phyloP scores from a whole-genome alignment of 1,140 invertebrate species.

The Uloborus diversus region DNA sequence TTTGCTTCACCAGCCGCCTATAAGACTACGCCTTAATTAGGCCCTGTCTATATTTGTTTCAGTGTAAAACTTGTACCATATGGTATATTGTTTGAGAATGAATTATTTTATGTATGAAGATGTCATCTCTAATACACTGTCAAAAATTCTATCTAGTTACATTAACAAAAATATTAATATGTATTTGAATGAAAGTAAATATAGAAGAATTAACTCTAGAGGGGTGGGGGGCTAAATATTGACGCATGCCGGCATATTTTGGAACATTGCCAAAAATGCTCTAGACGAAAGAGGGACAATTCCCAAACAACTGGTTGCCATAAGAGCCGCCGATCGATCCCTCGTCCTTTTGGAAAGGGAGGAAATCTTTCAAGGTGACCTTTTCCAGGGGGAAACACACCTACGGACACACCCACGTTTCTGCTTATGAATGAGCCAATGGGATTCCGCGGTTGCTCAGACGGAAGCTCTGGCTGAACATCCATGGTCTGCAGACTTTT shows the following conservation, averaged over 20 bases:
- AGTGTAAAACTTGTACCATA: too few species aligned
- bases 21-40: too few species aligned
- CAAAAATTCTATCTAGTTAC: too few species aligned
- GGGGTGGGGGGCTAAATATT: not conserved
- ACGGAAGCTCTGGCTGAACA: not conserved
- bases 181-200: too few species aligned
- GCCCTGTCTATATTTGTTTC: too few species aligned
- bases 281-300: not conserved
- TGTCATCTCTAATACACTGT: too few species aligned
- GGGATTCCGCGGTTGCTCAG: not conserved
- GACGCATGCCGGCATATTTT: not conserved
- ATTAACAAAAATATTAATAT: too few species aligned
- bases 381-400: constrained; percentile 3
- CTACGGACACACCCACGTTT: constrained; percentile 44
- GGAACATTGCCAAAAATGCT: not conserved
- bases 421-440: constrained; percentile 2
- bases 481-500: not conserved
- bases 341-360: constrained; percentile 7
- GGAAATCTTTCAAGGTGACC: constrained; percentile 36
- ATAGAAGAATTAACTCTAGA: not conserved
- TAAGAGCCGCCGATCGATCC: constrained; percentile 42
- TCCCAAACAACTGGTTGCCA: not conserved
- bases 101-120: too few species aligned
- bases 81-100: too few species aligned
- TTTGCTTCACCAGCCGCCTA: too few species aligned